Evolutionary conservation across 1,140 invertebrate species (phyloP), one percentile per base, ranked within the genome.

Genomic region (Epicauta chinensis): DNA sequence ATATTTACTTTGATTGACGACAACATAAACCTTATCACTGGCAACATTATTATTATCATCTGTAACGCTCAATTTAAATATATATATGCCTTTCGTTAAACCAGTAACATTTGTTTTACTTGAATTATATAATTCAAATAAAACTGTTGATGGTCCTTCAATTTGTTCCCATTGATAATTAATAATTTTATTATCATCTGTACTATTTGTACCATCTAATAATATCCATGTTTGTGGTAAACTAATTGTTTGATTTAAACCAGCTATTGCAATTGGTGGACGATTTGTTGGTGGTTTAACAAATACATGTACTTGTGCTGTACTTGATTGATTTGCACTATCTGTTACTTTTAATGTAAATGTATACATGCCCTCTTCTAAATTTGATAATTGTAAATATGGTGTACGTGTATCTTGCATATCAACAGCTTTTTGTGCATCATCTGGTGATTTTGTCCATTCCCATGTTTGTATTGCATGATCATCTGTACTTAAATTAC

Each of bases 321-420:
- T 85, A 23, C 88, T 91, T 4, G 79, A 85, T 73, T 96, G 92
- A 2, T 87, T 87, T 2, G 87, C 86, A 52, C 84, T 85, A 64
- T 97, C 93, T 4, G 88, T 94, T 2, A 97, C 93, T 76, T 91
- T 93, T 3, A 97, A 73, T 6, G 89, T 85, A 75, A 96, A 97
- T 5, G 89, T 94, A 65, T 97, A 97, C 72, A 94, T 87, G 44
- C 93, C 93, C 65, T 92, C 88, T 66, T 94, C 89, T 47, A 97
- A 74, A 71, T 95, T 90, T 2, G 89, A 92, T 3, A 97, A 71
- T 71, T 77, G 65, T 13, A 74, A 66, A 65, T 88, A 91, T 1
- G 92, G 89, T 1, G 91, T 93, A 60, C 89, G 79, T 0, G 92
- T 93, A 55, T 93, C 90, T 77, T 92, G 89, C 89, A 95, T 94